Evolutionary conservation across 2,888 invertebrate species (phyloP).

Genomic region (Synergus gifuensis): DNA sequence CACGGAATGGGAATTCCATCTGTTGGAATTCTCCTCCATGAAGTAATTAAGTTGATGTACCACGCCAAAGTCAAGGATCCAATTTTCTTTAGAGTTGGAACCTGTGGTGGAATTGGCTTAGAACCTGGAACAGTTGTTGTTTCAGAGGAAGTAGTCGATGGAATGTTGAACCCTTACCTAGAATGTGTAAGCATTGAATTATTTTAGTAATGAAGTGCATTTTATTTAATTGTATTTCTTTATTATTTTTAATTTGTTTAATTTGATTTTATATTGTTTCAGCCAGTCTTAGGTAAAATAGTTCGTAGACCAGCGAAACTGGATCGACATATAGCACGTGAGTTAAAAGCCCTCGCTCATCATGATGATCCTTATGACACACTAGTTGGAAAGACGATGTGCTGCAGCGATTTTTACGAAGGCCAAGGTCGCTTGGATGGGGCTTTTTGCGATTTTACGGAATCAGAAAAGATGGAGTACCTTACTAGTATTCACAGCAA

Average conservation of each 20-base stretch:
- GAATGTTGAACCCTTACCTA: conserved; percentile 88
- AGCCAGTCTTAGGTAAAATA: conserved; percentile 92
- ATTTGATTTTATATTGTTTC: conserved; percentile 48
- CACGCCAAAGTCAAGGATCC: conserved; percentile 94
- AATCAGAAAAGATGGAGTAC: conserved; percentile 94
- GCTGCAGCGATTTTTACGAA: conserved; percentile 99
- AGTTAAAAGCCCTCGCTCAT: conserved; percentile 87
- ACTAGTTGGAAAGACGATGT: conserved; percentile 95
- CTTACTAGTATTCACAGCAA: conserved; percentile 85
- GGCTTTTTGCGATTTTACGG: conserved; percentile 96
- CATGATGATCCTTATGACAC: conserved; percentile 90
- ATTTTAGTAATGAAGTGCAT: not conserved
- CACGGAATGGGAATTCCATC: conserved; percentile 99
- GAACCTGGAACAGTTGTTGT: conserved; percentile 97
- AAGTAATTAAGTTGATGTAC: conserved; percentile 97
- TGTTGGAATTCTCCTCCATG: conserved; percentile 95
- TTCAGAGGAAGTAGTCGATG: conserved; percentile 94
- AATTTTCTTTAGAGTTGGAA: conserved; percentile 94
- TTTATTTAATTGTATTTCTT: conserved; percentile 3
- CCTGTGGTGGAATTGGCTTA: conserved; percentile 95
- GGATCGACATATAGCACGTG: conserved; percentile 88
- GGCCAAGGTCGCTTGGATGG: conserved; percentile 97
- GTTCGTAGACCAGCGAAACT: conserved; percentile 90
- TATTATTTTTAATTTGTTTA: conserved; percentile 2
- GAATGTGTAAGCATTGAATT: conserved; percentile 85